Conservation (phyloP, 1,140 invertebrate species). For the Papilio machaon region DNA sequence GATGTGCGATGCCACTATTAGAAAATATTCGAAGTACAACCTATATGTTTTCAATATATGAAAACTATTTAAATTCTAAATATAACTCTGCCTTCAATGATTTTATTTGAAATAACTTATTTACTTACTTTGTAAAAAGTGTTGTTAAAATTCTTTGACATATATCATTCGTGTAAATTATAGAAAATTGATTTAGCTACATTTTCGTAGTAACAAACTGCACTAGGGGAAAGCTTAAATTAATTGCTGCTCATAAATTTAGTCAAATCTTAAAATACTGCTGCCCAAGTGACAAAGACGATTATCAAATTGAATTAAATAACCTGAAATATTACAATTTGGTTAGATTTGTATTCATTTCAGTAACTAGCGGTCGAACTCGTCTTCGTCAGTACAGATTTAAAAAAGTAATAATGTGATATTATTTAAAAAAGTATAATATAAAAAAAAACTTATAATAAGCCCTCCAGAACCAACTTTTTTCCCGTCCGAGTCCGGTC, state of each 20-base stretch:
- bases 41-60: background rate
- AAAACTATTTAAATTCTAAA: no score
- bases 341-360: background rate
- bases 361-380: background rate
- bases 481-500: no score
- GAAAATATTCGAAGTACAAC: background rate
- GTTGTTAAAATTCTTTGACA: background rate
- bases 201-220: background rate
- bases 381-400: no score
- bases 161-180: background rate
- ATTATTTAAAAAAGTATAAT: no score
- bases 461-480: no score
- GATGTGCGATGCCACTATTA: background rate
- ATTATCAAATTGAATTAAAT: constrained; percentile 1
- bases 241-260: background rate
- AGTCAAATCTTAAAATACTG: background rate
- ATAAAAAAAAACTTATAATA: no score
- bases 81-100: no score
- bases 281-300: background rate
- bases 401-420: no score
- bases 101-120: no score
- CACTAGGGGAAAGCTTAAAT: background rate
- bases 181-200: background rate
- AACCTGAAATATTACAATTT: background rate
- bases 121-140: background rate